phyloP scores from a whole-genome alignment of 2,797 vertebrate species.

The Platalea minor region DNA sequence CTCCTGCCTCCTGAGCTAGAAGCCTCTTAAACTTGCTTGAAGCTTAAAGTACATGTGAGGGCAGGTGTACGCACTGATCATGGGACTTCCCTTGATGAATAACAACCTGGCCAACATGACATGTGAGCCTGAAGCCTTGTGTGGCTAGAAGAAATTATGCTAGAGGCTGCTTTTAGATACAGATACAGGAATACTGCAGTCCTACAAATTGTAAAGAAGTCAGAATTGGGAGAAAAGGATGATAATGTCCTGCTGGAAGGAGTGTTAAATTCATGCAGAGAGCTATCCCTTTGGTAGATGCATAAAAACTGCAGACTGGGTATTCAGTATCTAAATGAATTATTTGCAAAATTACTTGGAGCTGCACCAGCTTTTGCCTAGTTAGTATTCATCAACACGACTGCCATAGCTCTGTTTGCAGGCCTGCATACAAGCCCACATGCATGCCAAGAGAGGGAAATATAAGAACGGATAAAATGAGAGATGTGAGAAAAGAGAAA shows the following conservation, averaged over 20 bases:
- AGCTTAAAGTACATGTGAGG: background rate
- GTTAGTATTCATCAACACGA: background rate
- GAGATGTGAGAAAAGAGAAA: background rate
- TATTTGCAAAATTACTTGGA: constrained; percentile 13
- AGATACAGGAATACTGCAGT: background rate
- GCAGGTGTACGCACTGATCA: rapidly evolving
- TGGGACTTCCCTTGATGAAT: background rate
- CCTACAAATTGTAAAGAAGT: background rate
- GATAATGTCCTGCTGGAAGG: background rate
- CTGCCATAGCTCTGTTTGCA: background rate
- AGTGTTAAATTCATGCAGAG: background rate
- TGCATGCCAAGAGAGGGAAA: background rate
- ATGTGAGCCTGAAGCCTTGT: background rate
- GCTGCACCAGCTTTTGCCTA: background rate
- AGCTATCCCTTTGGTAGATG: background rate
- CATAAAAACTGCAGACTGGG: background rate
- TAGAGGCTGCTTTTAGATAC: background rate
- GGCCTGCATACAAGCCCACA: background rate
- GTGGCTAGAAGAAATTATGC: background rate
- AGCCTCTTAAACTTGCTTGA: background rate
- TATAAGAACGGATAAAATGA: background rate
- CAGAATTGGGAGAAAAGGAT: background rate
- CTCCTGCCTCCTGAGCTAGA: background rate
- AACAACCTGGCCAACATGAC: background rate
- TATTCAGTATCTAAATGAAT: background rate